phyloP scores from a whole-genome alignment of 2,888 invertebrate genomes.

The Cephus pygmeus region DNA sequence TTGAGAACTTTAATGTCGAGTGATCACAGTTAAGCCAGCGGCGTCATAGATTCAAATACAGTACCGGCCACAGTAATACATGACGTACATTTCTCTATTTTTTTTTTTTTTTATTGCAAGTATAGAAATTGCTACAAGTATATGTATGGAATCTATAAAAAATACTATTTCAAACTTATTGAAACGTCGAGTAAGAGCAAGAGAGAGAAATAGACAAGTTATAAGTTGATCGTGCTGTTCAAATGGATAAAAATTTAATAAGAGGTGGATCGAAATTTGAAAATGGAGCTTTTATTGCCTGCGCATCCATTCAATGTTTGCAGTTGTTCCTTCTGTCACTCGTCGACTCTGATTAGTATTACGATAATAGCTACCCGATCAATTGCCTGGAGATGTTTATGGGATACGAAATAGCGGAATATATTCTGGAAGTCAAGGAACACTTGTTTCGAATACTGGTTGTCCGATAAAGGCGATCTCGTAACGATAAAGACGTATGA shows the following conservation, averaged over 20 bases:
- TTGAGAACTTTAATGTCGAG: not conserved
- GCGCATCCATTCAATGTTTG: not conserved
- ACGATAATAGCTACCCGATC: conserved; percentile 30
- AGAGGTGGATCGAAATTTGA: not conserved
- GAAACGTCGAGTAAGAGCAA: not conserved
- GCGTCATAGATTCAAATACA: not conserved
- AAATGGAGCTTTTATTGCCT: not conserved
- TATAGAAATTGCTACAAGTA: not conserved
- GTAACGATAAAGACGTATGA: not conserved
- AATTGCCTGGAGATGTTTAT: conserved; percentile 22
- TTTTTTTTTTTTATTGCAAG: not conserved
- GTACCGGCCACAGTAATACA: not conserved
- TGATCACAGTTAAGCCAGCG: not conserved
- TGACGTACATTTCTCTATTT: not conserved
- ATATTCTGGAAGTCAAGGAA: not conserved
- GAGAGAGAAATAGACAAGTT: conserved; percentile 1
- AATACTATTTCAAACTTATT: not conserved
- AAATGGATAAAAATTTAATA: not conserved
- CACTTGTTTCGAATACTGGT: not conserved
- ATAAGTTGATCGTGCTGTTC: not conserved
- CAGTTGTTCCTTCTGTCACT: not conserved
- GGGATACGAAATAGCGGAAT: conserved; percentile 10
- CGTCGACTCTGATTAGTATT: conserved; percentile 29
- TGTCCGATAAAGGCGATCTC: not conserved
- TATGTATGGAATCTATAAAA: not conserved